Evolutionary conservation across 2,797 vertebrate species (phyloP).

Genomic region (Bradypus variegatus): DNA sequence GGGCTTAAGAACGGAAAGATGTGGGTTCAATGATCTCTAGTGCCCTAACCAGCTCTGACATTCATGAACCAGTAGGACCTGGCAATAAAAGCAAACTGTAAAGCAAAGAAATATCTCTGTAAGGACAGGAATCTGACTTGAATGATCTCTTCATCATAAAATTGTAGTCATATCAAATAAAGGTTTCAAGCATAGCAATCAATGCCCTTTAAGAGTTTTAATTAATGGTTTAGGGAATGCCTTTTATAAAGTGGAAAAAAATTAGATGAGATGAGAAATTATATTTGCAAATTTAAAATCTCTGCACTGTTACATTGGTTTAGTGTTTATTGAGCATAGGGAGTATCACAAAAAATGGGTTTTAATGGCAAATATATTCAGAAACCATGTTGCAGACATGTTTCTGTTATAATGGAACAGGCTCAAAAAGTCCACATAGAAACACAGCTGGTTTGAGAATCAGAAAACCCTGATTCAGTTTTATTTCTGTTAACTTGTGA

Average conservation of each 20-base stretch:
- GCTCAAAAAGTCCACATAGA: neutral
- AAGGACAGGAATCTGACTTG: neutral
- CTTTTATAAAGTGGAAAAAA: neutral
- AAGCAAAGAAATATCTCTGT: neutral
- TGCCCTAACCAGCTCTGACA: neutral
- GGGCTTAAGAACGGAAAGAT: neutral
- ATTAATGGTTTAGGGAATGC: neutral
- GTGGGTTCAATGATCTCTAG: neutral
- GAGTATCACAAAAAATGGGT: neutral
- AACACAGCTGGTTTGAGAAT: neutral
- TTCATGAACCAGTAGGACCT: neutral
- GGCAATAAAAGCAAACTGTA: neutral
- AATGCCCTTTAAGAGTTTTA: neutral
- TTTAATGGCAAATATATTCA: neutral
- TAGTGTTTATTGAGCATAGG: neutral
- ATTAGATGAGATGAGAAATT: constrained; percentile 32
- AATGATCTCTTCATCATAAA: neutral
- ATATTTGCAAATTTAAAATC: neutral
- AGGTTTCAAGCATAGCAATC: neutral
- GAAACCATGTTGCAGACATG: neutral
- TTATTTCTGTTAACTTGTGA: neutral
- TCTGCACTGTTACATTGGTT: neutral
- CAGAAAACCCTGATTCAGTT: neutral
- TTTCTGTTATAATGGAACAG: neutral
- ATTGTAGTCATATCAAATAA: neutral